These are phyloP conservation scores for Synergus japonicus DNA, from an alignment of 2,888 invertebrate genomes.

Conservation along the genomic window DNA sequence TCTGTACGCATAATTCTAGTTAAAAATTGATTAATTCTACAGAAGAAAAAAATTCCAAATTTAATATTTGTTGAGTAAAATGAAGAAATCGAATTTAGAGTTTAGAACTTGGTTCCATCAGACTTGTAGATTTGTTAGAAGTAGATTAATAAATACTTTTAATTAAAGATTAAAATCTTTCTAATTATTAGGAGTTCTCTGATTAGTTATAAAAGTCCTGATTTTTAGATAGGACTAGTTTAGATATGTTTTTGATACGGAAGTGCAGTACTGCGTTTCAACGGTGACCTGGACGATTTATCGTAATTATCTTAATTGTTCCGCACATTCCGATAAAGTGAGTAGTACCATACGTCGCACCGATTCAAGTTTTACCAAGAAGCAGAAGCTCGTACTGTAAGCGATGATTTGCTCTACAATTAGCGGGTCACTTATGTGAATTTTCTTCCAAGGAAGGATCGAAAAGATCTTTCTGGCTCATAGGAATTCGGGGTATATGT, in stretches of 20 bases:
- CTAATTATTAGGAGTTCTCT: too few relatives aligned
- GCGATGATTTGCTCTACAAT: constrained; percentile 45
- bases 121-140: not conserved
- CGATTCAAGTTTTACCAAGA: constrained; percentile 33
- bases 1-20: too few relatives aligned
- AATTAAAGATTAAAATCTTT: too few relatives aligned
- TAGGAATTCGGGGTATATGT: not conserved
- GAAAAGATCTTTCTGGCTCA: constrained; percentile 3
- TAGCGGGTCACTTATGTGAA: constrained; percentile 41
- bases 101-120: too few relatives aligned
- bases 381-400: not conserved
- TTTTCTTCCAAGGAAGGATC: not conserved
- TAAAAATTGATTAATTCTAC: too few relatives aligned
- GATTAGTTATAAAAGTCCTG: too few relatives aligned
- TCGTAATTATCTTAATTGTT: constrained; percentile 53
- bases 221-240: too few relatives aligned
- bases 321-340: constrained; percentile 45
- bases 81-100: too few relatives aligned
- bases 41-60: too few relatives aligned
- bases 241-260: constrained; percentile 9
- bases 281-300: constrained; percentile 49
- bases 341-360: constrained; percentile 43
- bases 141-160: too few relatives aligned
- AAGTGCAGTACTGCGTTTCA: constrained; percentile 28
- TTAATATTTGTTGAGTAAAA: too few relatives aligned